These are phyloP conservation scores for Typhlichthys subterraneus DNA, from an alignment of 2,797 vertebrate genomes.

Conservation along the genomic window DNA sequence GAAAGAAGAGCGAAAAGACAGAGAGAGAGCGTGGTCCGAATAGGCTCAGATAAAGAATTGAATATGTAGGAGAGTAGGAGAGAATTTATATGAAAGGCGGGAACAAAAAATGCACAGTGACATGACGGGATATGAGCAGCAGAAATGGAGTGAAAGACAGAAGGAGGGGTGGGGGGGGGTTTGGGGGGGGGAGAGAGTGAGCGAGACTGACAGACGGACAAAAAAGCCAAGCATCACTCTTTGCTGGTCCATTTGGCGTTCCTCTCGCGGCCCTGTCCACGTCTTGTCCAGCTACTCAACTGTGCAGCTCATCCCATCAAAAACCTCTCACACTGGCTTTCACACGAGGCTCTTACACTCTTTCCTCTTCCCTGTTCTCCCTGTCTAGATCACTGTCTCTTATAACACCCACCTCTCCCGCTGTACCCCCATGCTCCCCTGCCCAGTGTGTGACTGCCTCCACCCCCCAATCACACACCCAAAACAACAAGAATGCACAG, in stretches of 20 bases:
- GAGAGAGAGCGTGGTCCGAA: conserved; percentile 23
- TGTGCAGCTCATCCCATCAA: conserved; percentile 43
- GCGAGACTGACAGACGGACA: conserved; percentile 28
- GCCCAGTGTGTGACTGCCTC: conserved; percentile 22
- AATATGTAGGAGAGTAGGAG: conserved; percentile 62
- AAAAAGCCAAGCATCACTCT: conserved; percentile 46
- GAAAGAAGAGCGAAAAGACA: conserved; percentile 34
- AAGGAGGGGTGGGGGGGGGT: conserved; percentile 28
- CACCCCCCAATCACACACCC: too few species aligned
- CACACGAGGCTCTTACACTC: conserved; percentile 29
- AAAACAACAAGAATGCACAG: background rate
- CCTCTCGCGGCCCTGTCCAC: conserved; percentile 49
- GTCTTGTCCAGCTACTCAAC: conserved; percentile 44
- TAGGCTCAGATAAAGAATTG: conserved; percentile 56
- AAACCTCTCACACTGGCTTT: conserved; percentile 57
- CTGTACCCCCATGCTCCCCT: conserved; percentile 13
- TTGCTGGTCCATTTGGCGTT: conserved; percentile 58
- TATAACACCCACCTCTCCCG: background rate
- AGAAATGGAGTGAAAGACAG: conserved; percentile 47
- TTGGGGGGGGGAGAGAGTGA: conserved; percentile 10
- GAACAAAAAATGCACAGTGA: conserved; percentile 46
- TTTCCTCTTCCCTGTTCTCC: conserved; percentile 18
- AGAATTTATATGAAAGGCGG: conserved; percentile 40
- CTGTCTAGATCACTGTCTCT: conserved; percentile 25
- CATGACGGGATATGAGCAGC: conserved; percentile 54